A percentile compares a stretch with the other conserved stretches of the same genome.
Conservation (phyloP, 2,888 invertebrate species). For the Patella caerulea region DNA sequence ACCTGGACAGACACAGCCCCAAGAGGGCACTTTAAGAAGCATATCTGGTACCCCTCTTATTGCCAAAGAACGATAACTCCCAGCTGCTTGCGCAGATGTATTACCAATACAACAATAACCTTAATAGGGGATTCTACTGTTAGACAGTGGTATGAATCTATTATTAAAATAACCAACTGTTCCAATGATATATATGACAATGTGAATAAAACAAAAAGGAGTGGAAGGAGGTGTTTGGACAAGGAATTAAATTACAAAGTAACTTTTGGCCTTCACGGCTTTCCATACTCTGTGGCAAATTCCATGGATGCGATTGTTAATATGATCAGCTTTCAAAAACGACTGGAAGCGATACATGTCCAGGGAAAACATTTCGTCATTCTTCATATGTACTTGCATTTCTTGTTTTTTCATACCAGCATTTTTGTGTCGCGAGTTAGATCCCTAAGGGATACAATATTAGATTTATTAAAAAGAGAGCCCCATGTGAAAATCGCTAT, state of each 20-base stretch:
- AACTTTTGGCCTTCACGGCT: neutral
- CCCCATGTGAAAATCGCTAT: neutral
- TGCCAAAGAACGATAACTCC: neutral
- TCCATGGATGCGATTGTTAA: neutral
- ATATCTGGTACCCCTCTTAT: neutral
- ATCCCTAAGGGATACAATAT: neutral
- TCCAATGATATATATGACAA: neutral
- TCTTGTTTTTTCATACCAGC: neutral
- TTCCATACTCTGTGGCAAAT: neutral
- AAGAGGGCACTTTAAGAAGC: neutral
- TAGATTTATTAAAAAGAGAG: neutral
- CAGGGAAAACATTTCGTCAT: neutral
- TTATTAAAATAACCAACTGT: neutral
- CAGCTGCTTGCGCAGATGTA: neutral
- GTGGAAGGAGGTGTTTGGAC: neutral
- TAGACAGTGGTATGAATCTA: neutral
- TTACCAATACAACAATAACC: neutral
- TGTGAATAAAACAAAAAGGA: neutral
- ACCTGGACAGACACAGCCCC: neutral
- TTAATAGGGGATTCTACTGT: neutral
- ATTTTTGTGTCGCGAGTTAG: neutral
- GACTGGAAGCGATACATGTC: neutral
- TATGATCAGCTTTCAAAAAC: neutral
- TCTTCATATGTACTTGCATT: neutral
- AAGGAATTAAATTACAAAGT: neutral